Evolutionary conservation across 2,113 vertebrate species (phyloP).

Genomic region (Corythaixoides concolor): DNA sequence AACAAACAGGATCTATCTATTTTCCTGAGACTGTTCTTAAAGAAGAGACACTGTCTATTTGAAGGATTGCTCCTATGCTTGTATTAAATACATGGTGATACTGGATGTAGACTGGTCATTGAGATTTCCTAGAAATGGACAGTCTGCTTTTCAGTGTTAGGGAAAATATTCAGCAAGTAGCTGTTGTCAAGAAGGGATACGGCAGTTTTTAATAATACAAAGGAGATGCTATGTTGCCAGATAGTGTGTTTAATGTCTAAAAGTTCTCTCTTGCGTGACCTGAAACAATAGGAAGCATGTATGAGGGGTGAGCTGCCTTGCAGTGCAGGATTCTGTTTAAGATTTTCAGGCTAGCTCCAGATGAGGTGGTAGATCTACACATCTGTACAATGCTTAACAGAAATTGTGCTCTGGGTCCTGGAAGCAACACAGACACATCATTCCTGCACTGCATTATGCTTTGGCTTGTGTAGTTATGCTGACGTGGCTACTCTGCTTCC

Average conservation of each 20-base stretch:
- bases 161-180: background rate
- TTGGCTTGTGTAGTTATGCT: slow-evolving; percentile 9
- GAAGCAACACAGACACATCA: background rate
- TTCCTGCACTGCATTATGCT: slow-evolving; percentile 35
- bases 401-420: background rate
- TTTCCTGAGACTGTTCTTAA: background rate
- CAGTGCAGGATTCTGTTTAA: slow-evolving; percentile 12
- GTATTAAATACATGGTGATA: background rate
- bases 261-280: slow-evolving; percentile 26
- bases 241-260: background rate
- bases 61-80: background rate
- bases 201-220: background rate
- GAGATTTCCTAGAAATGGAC: background rate
- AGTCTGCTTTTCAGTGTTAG: background rate
- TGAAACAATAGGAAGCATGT: slow-evolving; percentile 9
- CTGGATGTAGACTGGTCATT: background rate
- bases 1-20: background rate
- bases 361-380: slow-evolving; percentile 31
- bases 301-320: background rate
- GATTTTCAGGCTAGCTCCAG: slow-evolving; percentile 27
- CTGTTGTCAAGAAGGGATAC: background rate
- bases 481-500: background rate
- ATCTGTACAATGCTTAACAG: slow-evolving; percentile 13
- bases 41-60: background rate
- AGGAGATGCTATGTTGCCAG: background rate